Conservation (phyloP, 2,113 vertebrate genomes). For the Gulo gulo region DNA sequence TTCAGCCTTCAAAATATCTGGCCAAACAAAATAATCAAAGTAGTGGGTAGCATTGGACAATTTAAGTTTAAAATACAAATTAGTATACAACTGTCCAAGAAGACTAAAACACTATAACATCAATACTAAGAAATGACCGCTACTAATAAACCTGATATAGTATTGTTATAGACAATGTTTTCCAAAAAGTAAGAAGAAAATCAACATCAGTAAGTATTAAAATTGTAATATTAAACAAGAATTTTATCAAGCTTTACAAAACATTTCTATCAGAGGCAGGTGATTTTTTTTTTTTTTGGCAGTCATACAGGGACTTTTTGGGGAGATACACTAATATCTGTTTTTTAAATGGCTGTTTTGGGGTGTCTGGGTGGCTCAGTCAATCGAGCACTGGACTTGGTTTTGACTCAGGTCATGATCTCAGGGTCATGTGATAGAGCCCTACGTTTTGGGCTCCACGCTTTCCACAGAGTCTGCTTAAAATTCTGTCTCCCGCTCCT, state of each 20-base stretch:
- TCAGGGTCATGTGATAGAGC: background rate
- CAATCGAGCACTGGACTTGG: background rate
- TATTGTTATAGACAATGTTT: background rate
- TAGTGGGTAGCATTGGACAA: background rate
- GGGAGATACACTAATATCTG: too few relatives aligned
- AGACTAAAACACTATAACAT: background rate
- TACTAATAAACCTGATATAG: background rate
- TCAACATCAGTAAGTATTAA: background rate
- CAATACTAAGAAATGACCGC: background rate
- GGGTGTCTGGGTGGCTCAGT: background rate
- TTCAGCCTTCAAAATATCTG: background rate
- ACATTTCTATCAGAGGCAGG: background rate
- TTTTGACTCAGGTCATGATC: background rate
- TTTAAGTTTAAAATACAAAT: background rate
- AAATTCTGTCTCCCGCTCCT: background rate
- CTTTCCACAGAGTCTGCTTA: background rate
- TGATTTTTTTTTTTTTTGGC: background rate
- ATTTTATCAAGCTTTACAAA: background rate
- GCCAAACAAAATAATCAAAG: slow-evolving; percentile 3
- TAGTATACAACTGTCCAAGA: background rate
- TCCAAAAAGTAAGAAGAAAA: background rate
- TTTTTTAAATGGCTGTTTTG: background rate
- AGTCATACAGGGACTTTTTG: background rate
- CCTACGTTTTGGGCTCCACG: background rate
- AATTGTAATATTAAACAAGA: background rate